phyloP scores from a whole-genome alignment of 2,113 vertebrate species.

The Aplodontia rufa region DNA sequence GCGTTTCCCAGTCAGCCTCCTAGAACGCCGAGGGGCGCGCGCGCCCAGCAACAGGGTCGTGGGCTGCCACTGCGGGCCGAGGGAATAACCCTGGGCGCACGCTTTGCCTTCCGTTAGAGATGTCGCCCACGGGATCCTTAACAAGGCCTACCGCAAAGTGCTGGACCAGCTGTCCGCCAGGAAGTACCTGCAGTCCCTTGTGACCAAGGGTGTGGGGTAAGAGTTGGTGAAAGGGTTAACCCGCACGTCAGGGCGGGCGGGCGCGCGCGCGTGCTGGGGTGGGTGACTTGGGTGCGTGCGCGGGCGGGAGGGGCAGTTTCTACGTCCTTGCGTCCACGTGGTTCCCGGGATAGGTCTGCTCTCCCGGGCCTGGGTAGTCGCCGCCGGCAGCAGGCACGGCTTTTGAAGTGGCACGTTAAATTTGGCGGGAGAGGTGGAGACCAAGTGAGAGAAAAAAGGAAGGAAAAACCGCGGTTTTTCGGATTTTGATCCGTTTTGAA shows the following conservation, averaged over 20 bases:
- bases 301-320: background rate
- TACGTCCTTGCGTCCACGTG: background rate
- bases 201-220: conserved; percentile 96
- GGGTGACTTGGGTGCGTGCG: background rate
- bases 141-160: conserved; percentile 96
- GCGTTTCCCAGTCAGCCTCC: background rate
- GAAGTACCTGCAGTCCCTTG: conserved; percentile 94
- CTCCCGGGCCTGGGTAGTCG: background rate
- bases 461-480: background rate
- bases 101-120: conserved; percentile 84
- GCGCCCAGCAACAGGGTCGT: background rate
- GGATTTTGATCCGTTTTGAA: background rate
- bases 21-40: background rate
- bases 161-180: conserved; percentile 94
- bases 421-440: background rate
- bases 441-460: background rate
- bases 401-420: background rate
- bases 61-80: background rate
- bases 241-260: background rate
- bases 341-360: background rate
- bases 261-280: background rate
- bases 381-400: rapidly evolving
- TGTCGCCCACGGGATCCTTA: conserved; percentile 92
- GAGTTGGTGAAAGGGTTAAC: conserved; percentile 62
- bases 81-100: conserved; percentile 3